Conservation (phyloP, 2,797 vertebrate species). For the Smutsia temminckii region DNA sequence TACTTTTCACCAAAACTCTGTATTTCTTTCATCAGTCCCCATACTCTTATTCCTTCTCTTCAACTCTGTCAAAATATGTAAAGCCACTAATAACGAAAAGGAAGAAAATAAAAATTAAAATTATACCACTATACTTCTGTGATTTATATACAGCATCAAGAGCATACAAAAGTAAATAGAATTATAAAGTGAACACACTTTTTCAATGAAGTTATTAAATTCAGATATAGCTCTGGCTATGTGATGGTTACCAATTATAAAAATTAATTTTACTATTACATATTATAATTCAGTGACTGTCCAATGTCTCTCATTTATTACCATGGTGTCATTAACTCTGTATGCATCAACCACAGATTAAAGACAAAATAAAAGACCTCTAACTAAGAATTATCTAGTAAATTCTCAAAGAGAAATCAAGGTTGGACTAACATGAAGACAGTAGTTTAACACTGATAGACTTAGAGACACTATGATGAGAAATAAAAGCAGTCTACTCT, state of each 20-base stretch:
- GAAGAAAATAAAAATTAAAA: not conserved
- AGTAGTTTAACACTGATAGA: not conserved
- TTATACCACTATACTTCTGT: not conserved
- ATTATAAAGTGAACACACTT: not conserved
- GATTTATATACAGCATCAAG: not conserved
- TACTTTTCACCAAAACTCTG: not conserved
- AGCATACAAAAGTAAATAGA: not conserved
- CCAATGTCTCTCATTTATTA: slow-evolving; percentile 2
- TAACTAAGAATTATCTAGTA: not conserved
- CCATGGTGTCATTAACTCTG: not conserved
- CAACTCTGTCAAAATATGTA: not conserved
- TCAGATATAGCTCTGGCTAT: not conserved
- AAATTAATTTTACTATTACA: not conserved
- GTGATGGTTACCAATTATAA: not conserved
- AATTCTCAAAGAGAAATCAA: slow-evolving; percentile 3
- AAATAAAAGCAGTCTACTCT: not conserved
- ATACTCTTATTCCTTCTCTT: not conserved
- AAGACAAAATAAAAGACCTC: not conserved
- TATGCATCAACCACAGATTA: not conserved
- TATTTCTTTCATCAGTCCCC: not conserved
- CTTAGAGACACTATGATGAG: not conserved
- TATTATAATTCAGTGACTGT: not conserved
- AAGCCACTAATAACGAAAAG: not conserved
- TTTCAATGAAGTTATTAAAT: not conserved
- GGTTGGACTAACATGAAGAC: not conserved